Conservation (phyloP, 2,888 invertebrate genomes). For the Aleiodes leptofemur region DNA sequence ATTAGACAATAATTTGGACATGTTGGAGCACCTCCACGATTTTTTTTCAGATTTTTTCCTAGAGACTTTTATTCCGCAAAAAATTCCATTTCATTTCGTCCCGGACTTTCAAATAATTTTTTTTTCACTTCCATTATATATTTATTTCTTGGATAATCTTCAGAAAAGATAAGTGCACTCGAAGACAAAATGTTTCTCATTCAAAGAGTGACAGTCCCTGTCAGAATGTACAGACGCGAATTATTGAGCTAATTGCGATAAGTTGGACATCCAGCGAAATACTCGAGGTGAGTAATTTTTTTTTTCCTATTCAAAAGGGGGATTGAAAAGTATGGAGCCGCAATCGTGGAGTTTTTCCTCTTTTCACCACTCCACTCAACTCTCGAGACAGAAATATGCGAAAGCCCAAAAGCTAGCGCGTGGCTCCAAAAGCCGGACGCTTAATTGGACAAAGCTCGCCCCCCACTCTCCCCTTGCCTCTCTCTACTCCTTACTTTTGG, state of each 20-base stretch:
- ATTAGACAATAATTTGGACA: too few species aligned
- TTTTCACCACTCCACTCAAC: constrained; percentile 60
- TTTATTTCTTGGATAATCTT: too few species aligned
- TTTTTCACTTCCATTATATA: neutral
- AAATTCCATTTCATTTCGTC: too few species aligned
- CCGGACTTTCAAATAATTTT: too few species aligned
- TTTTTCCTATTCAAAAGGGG: constrained; percentile 31
- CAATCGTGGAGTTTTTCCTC: constrained; percentile 66
- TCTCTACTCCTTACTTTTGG: constrained; percentile 55
- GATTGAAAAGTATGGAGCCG: constrained; percentile 48
- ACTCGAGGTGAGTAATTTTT: constrained; percentile 56
- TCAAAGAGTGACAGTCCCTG: constrained; percentile 59
- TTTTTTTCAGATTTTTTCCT: too few species aligned
- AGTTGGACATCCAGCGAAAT: constrained; percentile 68
- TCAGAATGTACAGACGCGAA: constrained; percentile 65
- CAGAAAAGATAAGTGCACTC: constrained; percentile 19
- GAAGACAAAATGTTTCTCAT: constrained; percentile 8
- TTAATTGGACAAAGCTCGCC: constrained; percentile 75
- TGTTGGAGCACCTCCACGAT: too few species aligned
- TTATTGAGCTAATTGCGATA: constrained; percentile 74
- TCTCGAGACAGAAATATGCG: constrained; percentile 73
- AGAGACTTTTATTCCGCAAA: too few species aligned
- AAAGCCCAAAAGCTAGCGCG: constrained; percentile 61
- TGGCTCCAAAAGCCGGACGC: constrained; percentile 71
- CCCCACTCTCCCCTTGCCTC: constrained; percentile 28